phyloP scores from a whole-genome alignment of 64 coral and sea anemone genomes.

The Stylophora pistillata region DNA sequence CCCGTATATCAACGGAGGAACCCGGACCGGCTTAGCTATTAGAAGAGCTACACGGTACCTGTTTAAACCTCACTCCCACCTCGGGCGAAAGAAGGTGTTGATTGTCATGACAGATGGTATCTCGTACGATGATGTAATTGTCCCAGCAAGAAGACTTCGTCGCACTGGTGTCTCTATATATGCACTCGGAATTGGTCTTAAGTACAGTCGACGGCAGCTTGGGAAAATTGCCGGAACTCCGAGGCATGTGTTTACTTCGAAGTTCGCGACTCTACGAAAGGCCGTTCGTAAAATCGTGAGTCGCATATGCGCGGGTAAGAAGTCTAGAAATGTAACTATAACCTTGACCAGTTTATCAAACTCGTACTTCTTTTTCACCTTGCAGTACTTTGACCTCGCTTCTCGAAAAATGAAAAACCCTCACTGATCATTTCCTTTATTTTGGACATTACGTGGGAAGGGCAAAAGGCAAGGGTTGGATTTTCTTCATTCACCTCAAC shows the following conservation, averaged over 20 bases:
- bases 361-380: neutral
- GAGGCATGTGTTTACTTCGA: conserved; percentile 80
- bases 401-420: too few relatives aligned
- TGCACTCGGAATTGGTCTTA: conserved; percentile 71
- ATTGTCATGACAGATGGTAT: conserved; percentile 89
- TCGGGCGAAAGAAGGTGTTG: conserved; percentile 71
- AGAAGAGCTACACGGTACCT: conserved; percentile 63
- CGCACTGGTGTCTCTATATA: conserved; percentile 76
- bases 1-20: conserved; percentile 69
- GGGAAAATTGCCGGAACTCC: conserved; percentile 59
- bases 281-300: conserved; percentile 66
- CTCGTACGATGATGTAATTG: conserved; percentile 66
- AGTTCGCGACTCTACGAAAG: conserved; percentile 73
- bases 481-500: neutral
- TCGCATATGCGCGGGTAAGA: conserved; percentile 76
- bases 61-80: conserved; percentile 39
- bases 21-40: conserved; percentile 79
- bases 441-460: too few relatives aligned
- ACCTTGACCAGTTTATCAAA: neutral
- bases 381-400: too few relatives aligned
- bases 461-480: neutral
- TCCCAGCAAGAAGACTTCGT: conserved; percentile 70
- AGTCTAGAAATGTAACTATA: neutral
- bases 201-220: conserved; percentile 80
- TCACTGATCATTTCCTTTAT: too few relatives aligned